These are phyloP conservation scores for Podarcis lilfordi DNA, from an alignment of 2,797 vertebrate genomes.

Conservation along the genomic window DNA sequence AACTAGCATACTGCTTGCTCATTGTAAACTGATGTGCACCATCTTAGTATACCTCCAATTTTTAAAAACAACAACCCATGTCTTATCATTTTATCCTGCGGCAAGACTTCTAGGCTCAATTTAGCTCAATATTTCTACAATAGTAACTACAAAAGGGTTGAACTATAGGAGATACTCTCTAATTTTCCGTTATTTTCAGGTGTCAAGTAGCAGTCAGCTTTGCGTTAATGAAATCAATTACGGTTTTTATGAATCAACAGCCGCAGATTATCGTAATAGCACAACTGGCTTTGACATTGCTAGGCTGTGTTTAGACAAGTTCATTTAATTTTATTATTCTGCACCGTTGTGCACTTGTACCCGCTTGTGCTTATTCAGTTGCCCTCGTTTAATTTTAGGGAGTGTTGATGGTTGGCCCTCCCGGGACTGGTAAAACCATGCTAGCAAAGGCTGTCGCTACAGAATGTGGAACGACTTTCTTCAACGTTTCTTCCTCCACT, in stretches of 20 bases:
- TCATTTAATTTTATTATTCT: not conserved
- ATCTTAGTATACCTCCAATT: no score
- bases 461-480: slow-evolving; percentile 97
- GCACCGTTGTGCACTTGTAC: slow-evolving; percentile 1
- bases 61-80: no score
- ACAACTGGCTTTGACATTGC: not conserved
- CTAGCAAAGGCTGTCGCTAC: slow-evolving; percentile 98
- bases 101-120: no score
- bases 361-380: slow-evolving; percentile 33
- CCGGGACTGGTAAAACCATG: slow-evolving; percentile 98
- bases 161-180: not conserved
- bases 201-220: not conserved
- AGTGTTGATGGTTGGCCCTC: slow-evolving; percentile 97
- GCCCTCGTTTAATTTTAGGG: slow-evolving; percentile 80
- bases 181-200: slow-evolving; percentile 12
- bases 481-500: slow-evolving; percentile 96
- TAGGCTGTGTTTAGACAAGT: not conserved
- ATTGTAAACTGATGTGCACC: no score
- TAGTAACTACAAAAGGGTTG: not conserved
- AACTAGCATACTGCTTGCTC: no score
- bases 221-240: rapidly evolving
- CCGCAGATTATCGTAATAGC: not conserved
- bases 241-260: not conserved
- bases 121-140: not conserved
- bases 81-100: no score